Base-by-base conservation (phyloP, 2,888 invertebrate species). In the Conistra vaccinii region DNA sequence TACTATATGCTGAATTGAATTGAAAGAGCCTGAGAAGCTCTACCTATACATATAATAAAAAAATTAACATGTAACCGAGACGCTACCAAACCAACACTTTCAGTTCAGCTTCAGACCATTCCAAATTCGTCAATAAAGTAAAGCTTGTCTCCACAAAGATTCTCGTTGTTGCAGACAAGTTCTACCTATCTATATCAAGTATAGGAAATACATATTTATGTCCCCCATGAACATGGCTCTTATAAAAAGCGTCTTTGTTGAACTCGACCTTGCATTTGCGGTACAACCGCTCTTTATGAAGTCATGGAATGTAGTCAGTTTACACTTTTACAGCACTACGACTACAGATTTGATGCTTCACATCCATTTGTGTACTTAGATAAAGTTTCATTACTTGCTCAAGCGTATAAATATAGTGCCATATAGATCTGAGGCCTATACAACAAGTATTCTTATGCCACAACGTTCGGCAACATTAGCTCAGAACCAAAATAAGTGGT, bases 211-310 rank as follows among this genome's bases (percentile, higher is more conserved):
- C 32, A 76, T 67, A 77, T 71, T 61, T 57, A 85, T 67, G 63
- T 79, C n/a, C 58, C 48, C 78, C 84, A 80, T 86, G 74, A 73
- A 67, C 69, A 73, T 73, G 57, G 62, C 53, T 78, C 67, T 55
- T 70, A 87, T 82, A 76, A 85, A 84, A 80, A 80, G 74, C 77
- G 63, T 83, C 81, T 76, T 85, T 88, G 89, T 87, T 80, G 74
- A 76, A 72, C 75, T 83, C 82, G 87, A 79, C 89, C 87, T 89
- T 87, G 88, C 60, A 57, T 69, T 65, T 73, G 72, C 77, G 42
- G 60, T 77, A 87, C 85, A 83, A 81, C 76, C 69, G 75, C 72
- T 84, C 79, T 86, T 83, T 87, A 85, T 87, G 80, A 79, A 80
- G 78, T 80, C 74, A 77, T 78, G 83, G 78, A 78, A 82, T 78